These are phyloP conservation scores for Leucophenga maculata DNA, from an alignment of 2,888 invertebrate species.

Conservation along the genomic window DNA sequence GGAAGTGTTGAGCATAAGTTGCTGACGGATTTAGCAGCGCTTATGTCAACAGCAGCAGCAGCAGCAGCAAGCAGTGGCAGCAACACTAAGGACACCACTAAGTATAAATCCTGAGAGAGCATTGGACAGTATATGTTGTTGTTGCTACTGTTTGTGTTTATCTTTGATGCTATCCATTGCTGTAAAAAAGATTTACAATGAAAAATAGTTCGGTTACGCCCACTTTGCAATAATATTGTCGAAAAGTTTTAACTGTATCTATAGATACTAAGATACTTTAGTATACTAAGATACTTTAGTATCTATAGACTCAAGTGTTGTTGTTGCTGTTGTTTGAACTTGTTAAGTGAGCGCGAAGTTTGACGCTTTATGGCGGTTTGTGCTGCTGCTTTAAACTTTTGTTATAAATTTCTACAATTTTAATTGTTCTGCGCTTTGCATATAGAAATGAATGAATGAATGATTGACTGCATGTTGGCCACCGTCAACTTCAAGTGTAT, in stretches of 20 bases:
- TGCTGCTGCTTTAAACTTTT: not conserved
- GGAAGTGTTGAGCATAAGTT: not conserved
- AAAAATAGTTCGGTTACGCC: too few relatives aligned
- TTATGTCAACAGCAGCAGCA: constrained; percentile 10
- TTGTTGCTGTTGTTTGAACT: not conserved
- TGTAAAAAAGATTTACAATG: too few relatives aligned
- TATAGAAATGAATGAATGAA: not conserved
- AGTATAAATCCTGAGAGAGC: not conserved
- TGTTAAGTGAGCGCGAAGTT: not conserved
- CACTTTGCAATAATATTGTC: not conserved
- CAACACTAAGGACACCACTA: not conserved
- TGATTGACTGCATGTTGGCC: not conserved
- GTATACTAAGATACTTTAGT: too few relatives aligned
- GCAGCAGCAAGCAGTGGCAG: not conserved
- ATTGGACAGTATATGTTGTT: not conserved
- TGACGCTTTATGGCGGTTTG: not conserved
- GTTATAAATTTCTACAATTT: not conserved
- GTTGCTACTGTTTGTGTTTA: not conserved
- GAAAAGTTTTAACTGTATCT: not conserved
- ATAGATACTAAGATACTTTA: too few relatives aligned
- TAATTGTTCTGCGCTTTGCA: not conserved
- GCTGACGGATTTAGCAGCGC: not conserved
- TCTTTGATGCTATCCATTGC: too few relatives aligned
- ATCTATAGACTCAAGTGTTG: too few relatives aligned
- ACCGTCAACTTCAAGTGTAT: not conserved